Base-by-base conservation (phyloP, 2,797 vertebrate genomes). In the Ceyx erithaca region DNA sequence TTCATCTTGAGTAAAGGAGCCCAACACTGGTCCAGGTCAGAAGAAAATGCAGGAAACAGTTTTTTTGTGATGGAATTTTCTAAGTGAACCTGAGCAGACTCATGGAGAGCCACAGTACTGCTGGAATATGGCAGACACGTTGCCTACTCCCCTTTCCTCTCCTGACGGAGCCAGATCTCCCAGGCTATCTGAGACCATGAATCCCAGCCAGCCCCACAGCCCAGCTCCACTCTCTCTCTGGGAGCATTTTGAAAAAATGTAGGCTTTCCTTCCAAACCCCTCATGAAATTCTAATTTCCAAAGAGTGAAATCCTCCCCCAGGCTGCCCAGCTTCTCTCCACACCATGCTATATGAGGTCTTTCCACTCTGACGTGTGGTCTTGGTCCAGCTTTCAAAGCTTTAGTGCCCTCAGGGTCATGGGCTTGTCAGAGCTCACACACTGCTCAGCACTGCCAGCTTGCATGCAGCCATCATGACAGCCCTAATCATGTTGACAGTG, bases 261-360 rank as follows among this genome's bases (percentile, higher is more conserved):
- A 52, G 45, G 16, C 57, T 92, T 86, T 63, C 30, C 28, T 72
- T 95, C 68, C 31, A 70, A 80, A 67, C 49, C 33, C 21, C 20
- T 52, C 7, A 1, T 20, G n/a, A 45, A 94, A 84, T 52, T 40
- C 37, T 25, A 31, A 2, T 55, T 84, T 92, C 64, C 40, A 22
- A 48, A 76, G 30, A 91, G 12, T 0, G 0, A 61, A 84, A 63
- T 67, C 52, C 19, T 69, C 25, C 10, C 5, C 0, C 1, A 19
- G 52, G 70, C 61, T 35, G 20, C 51, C 37, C 58, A 35, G 49
- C 30, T 40, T 3, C 31, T 73, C 49, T 58, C 55, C 13, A 4
- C 4, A 2, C 12, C 1, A 0, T 0, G 0, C 23, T 40, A 33
- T 55, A 61, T 31, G 33, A 18, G 10, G 7, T 14, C 61, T 76